Evolutionary conservation across 1,140 invertebrate genomes (phyloP).

Genomic region (Bicyclus anynana): DNA sequence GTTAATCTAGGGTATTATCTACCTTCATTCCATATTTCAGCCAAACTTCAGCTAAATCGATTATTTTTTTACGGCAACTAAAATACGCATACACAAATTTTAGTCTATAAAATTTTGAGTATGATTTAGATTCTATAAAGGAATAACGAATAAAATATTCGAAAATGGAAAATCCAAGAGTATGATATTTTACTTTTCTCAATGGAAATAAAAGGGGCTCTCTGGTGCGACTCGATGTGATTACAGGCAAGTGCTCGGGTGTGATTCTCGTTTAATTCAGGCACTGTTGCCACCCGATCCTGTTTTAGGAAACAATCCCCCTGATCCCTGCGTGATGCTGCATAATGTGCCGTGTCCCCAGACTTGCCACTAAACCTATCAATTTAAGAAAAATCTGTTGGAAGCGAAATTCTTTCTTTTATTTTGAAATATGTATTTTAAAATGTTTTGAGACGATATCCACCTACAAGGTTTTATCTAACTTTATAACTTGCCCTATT

Average conservation of each 20-base stretch:
- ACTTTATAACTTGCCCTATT: too few relatives aligned
- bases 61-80: too few relatives aligned
- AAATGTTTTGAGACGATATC: background rate
- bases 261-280: slow-evolving; percentile 61
- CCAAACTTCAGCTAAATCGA: too few relatives aligned
- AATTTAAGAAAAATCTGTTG: slow-evolving; percentile 47
- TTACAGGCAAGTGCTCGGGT: slow-evolving; percentile 39
- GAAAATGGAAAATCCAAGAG: too few relatives aligned
- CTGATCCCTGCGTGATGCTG: slow-evolving; percentile 70
- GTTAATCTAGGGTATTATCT: too few relatives aligned
- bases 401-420: slow-evolving; percentile 1
- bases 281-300: slow-evolving; percentile 55
- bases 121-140: too few relatives aligned
- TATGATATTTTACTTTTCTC: background rate
- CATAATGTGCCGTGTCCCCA: slow-evolving; percentile 59
- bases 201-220: slow-evolving; percentile 15
- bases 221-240: slow-evolving; percentile 30
- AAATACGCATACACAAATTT: too few relatives aligned
- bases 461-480: background rate
- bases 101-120: too few relatives aligned
- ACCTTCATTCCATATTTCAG: too few relatives aligned
- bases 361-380: slow-evolving; percentile 46
- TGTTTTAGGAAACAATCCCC: slow-evolving; percentile 73
- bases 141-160: background rate
- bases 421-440: background rate